A percentile compares a stretch with the other conserved stretches of the same genome.
Evolutionary conservation across 2,888 invertebrate species (phyloP).

Genomic region (Troilus luridus): DNA sequence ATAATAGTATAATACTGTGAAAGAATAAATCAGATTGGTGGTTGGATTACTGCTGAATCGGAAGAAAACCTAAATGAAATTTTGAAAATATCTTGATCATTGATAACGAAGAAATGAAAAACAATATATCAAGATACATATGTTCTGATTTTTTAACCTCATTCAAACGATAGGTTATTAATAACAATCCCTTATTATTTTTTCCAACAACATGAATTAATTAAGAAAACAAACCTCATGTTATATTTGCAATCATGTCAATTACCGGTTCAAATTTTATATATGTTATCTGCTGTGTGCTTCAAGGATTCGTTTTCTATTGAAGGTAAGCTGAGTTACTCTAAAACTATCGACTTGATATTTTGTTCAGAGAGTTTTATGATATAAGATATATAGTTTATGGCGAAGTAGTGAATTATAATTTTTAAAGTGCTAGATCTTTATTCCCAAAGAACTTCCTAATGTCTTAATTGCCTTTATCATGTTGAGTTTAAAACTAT

Average conservation of each 20-base stretch:
- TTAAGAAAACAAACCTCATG: not conserved
- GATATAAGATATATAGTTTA: no score
- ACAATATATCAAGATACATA: not conserved
- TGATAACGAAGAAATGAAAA: not conserved
- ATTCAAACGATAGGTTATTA: not conserved
- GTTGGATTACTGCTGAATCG: not conserved
- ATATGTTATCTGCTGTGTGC: not conserved
- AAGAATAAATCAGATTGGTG: not conserved
- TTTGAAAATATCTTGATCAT: not conserved
- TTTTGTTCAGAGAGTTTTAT: no score
- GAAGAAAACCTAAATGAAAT: not conserved
- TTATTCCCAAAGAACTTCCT: no score
- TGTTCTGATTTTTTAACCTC: not conserved
- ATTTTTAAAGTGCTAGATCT: no score
- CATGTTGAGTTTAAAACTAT: no score
- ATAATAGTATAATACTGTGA: no score
- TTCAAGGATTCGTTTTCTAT: slow-evolving; percentile 8
- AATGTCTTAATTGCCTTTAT: no score
- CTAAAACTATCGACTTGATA: not conserved
- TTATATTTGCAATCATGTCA: not conserved
- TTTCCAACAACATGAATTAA: not conserved
- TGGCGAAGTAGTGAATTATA: no score
- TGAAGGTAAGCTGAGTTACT: not conserved
- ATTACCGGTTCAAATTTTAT: not conserved
- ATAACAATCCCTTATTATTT: not conserved